Evolutionary conservation across 2,888 invertebrate genomes (phyloP), one percentile per base, ranked within the genome.

Genomic region (Helicoverpa assulta): DNA sequence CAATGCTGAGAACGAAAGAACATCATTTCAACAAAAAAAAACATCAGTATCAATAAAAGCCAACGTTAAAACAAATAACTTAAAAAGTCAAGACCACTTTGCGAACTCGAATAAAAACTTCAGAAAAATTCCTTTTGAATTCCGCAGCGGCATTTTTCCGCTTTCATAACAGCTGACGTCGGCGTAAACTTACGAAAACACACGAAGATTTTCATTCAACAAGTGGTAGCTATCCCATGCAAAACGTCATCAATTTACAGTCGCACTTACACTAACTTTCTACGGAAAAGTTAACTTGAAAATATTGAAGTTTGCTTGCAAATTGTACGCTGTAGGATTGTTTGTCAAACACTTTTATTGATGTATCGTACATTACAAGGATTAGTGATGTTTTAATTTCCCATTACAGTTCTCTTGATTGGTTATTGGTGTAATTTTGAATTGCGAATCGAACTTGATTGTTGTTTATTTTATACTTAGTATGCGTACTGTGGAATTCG

Each of bases 121-220:
- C 18, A 58, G 56, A 66, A 66, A 63, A 72, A 60, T 57, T 29
- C 18, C 37, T 50, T 58, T 68, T 76, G 51, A 61, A 66, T 67
- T 37, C 21, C 52, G 67, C 71, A 77, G 88, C 86, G 72, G 70
- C 90, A 91, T 91, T 91, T 92, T 92, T 90, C 80, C 80, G 80
- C 83, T 71, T 78, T 80, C 78, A 79, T 71, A 81, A 85, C 88
- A 87, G 86, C 84, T 88, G 88, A 83, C 83, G 82, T 81, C 84
- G 86, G 86, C 86, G 87, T 87, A 78, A 76, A 83, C 90, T 91
- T 90, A 90, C 91, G 92, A 93, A 93, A 93, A 92, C 90, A 90
- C 86, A 91, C 90, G 89, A 93, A 94, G 93, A 93, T 92, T 91
- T 91, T 87, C 88, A 91, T 90, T 92, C 94, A 94, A 94, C 94